These are phyloP conservation scores for Crypturellus tataupa DNA, from an alignment of 2,797 vertebrate species.

Conservation along the genomic window DNA sequence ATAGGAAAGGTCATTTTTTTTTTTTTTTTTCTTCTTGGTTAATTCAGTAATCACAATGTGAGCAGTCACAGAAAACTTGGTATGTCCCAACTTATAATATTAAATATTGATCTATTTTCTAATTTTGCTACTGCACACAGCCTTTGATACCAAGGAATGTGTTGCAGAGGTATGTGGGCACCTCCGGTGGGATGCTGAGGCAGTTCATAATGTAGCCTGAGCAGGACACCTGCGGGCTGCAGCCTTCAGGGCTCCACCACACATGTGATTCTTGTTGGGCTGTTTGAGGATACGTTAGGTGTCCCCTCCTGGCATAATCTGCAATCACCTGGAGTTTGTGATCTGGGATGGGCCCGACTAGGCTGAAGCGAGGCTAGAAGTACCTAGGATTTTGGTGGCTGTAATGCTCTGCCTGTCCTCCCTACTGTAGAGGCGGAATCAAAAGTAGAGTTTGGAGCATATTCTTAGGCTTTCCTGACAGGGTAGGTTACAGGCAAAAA, in stretches of 20 bases:
- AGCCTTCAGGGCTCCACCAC: rapidly evolving
- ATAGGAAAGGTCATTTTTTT: constrained; percentile 22
- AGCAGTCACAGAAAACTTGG: neutral
- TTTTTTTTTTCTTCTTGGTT: neutral
- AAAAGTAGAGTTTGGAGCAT: neutral
- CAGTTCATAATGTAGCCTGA: rapidly evolving
- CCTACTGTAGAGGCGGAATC: neutral
- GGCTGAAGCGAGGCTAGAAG: neutral
- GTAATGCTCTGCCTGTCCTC: neutral
- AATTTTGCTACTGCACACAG: neutral
- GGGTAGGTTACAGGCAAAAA: neutral
- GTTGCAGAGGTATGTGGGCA: rapidly evolving
- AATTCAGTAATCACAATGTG: constrained; percentile 25
- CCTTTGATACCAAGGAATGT: neutral
- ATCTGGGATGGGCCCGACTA: neutral
- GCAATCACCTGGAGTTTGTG: neutral
- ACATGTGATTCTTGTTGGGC: rapidly evolving
- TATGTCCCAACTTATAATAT: neutral
- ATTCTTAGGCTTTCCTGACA: neutral
- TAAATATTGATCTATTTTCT: neutral
- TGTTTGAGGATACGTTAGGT: neutral
- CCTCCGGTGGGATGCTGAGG: rapidly evolving
- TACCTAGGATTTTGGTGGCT: neutral
- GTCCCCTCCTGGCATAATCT: no score
- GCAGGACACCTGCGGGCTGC: rapidly evolving